Percentiles rank a stretch among this genome's conserved stretches.
Conservation (phyloP, 1,140 invertebrate species). For the Zaprionus taronus region DNA sequence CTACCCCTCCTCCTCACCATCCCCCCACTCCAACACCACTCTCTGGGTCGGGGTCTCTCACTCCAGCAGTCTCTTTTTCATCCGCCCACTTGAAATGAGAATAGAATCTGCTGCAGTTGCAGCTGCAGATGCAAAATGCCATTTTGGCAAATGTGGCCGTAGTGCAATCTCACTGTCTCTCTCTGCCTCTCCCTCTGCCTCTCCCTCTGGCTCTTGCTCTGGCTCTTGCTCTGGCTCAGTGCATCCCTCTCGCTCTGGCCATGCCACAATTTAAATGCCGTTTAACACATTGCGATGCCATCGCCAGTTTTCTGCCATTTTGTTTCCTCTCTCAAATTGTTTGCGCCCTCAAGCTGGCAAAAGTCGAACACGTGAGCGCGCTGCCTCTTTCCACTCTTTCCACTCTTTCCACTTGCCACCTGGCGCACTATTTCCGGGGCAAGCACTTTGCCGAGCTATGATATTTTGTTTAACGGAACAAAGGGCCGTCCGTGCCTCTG, state of each 20-base stretch:
- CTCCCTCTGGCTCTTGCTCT: background rate
- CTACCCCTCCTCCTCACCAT: background rate
- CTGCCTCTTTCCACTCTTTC: background rate
- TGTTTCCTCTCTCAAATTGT: constrained; percentile 7
- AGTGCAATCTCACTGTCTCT: background rate
- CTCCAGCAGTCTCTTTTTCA: no score
- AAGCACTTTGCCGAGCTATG: constrained; percentile 1
- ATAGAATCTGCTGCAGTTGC: constrained; percentile 5
- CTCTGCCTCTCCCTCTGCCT: background rate
- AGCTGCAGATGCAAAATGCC: constrained; percentile 1
- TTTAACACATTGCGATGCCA: constrained; percentile 7
- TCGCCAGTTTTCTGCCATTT: constrained; percentile 6
- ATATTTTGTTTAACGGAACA: constrained; percentile 6
- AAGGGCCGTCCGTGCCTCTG: background rate
- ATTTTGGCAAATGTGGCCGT: constrained; percentile 3
- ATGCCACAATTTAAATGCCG: constrained; percentile 3
- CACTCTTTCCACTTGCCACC: background rate
- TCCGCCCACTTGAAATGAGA: background rate
- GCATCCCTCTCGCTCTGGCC: background rate
- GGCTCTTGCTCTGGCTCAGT: background rate
- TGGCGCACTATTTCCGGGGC: constrained; percentile 3
- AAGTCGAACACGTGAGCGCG: constrained; percentile 6
- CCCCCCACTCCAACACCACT: background rate
- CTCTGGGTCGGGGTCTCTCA: background rate
- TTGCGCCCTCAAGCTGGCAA: constrained; percentile 3